These are phyloP conservation scores for Pluvialis apricaria DNA, from an alignment of 2,113 vertebrate species.

Conservation along the genomic window DNA sequence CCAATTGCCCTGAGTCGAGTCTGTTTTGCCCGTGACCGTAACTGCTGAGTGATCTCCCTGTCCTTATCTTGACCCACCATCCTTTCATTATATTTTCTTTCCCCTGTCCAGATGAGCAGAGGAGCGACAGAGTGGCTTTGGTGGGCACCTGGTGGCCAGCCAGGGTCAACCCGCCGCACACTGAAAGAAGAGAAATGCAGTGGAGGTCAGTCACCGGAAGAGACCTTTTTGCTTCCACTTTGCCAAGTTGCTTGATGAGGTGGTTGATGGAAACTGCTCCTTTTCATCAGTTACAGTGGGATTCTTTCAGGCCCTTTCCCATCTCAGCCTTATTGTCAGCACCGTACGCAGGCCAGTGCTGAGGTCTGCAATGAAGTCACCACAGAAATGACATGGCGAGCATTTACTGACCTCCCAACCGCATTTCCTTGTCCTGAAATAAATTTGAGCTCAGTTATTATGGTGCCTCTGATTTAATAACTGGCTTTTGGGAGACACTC, in stretches of 20 bases:
- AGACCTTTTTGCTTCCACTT: not conserved
- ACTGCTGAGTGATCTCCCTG: not conserved
- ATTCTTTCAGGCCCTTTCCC: conserved; percentile 36
- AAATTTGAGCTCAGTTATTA: conserved; percentile 45
- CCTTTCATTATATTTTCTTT: not conserved
- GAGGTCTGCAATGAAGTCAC: conserved; percentile 22
- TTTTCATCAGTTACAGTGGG: not conserved
- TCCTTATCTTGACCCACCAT: not conserved
- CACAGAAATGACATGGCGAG: conserved; percentile 15
- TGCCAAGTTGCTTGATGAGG: conserved; percentile 30
- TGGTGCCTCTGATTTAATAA: conserved; percentile 14
- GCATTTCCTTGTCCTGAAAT: not conserved
- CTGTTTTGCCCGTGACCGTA: not conserved
- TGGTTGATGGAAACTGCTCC: conserved; percentile 44
- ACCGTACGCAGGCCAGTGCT: not conserved
- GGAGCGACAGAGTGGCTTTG: not conserved
- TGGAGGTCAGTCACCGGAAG: conserved; percentile 39
- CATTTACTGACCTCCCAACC: conserved; percentile 10
- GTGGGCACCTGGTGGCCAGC: not conserved
- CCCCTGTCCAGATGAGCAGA: not conserved
- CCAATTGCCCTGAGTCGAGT: not conserved
- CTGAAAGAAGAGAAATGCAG: not conserved
- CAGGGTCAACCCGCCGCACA: not conserved
- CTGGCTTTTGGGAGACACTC: conserved; percentile 40
- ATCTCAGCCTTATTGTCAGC: not conserved